These are phyloP conservation scores for Argopecten irradians DNA, from an alignment of 1,140 invertebrate genomes.

Conservation along the genomic window DNA sequence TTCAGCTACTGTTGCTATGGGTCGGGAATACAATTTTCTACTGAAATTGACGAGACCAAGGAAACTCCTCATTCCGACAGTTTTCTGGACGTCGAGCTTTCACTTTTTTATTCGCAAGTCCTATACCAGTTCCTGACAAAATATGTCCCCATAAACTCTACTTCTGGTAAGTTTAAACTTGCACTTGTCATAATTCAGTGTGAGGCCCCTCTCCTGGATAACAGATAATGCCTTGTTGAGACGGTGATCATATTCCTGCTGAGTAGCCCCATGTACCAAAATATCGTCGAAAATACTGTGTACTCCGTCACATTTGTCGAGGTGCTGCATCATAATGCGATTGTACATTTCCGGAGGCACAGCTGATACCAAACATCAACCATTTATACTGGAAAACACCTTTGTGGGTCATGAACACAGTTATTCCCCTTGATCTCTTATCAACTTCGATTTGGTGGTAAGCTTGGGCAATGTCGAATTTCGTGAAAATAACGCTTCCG, in stretches of 20 bases:
- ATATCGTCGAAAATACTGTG: constrained; percentile 57
- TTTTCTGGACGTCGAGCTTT: constrained; percentile 33
- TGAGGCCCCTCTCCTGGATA: constrained; percentile 50
- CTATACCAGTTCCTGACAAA: constrained; percentile 48
- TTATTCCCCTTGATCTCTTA: constrained; percentile 46
- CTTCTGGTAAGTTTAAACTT: constrained; percentile 47
- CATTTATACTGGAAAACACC: constrained; percentile 53
- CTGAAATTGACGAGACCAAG: constrained; percentile 57
- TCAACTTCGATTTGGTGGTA: constrained; percentile 53
- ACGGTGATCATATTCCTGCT: constrained; percentile 48
- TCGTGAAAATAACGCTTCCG: constrained; percentile 42
- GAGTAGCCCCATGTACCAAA: constrained; percentile 53
- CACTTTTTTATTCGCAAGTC: constrained; percentile 37
- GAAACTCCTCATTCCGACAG: constrained; percentile 49
- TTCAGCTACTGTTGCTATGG: constrained; percentile 28
- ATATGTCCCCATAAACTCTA: constrained; percentile 60
- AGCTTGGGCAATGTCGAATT: constrained; percentile 54
- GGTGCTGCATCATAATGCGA: constrained; percentile 44
- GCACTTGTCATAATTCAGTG: constrained; percentile 58
- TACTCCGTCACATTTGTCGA: constrained; percentile 48
- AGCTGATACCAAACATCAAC: constrained; percentile 54
- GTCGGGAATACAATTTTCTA: constrained; percentile 43
- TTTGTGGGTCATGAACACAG: constrained; percentile 23
- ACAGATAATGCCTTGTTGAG: constrained; percentile 42
- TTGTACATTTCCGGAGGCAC: constrained; percentile 56